Base-by-base conservation (phyloP, 2,888 invertebrate genomes). In the Ecliptopera silaceata region DNA sequence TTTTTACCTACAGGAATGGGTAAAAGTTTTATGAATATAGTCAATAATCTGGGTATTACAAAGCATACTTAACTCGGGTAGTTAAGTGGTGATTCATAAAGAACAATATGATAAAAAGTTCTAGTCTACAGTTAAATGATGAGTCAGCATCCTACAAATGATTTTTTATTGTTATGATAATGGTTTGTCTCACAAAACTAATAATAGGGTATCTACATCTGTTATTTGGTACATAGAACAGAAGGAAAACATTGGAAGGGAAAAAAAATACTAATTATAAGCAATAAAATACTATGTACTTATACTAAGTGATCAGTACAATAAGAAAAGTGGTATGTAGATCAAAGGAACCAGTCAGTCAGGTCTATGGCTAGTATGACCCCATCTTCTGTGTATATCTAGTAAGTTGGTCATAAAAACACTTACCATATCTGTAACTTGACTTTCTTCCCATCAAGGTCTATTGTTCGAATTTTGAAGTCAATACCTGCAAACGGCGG, bases 391-490 rank as follows among this genome's bases (percentile, higher is more conserved):
- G 10, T 41, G 8, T 34, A 44, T 11, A 1, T 26, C 26, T 5
- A 20, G 1, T 5, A 20, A 6, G n/a, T 20, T n/a, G 38, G 12
- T 1, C 3, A 50, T 60, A 57, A 56, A 59, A 39, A 32, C 47
- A 89, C 94, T 94, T 92, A 98, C 98, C 99, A 99, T 95, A 99
- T 99, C 93, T 99, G 99, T 86, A 99, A 92, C 93, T 99, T 99
- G 62, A 99, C 98, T 94, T 98, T 98, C 92, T 99, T 99, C 51
- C 98, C 98, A 88, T 98, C 98, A 81, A 99, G 93, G 90, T 99
- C 99, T 92, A 99, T 98, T 79, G 98, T 99, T 91, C 98, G 95
- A 88, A 99, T 99, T 95, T 99, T 99, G 91, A 99, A 99, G 92
- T 99, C 99, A 87, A 99, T 99, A 84, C 98, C 99, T 98, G 93